Conservation (phyloP, 2,113 vertebrate species). For the Butorides virescens region DNA sequence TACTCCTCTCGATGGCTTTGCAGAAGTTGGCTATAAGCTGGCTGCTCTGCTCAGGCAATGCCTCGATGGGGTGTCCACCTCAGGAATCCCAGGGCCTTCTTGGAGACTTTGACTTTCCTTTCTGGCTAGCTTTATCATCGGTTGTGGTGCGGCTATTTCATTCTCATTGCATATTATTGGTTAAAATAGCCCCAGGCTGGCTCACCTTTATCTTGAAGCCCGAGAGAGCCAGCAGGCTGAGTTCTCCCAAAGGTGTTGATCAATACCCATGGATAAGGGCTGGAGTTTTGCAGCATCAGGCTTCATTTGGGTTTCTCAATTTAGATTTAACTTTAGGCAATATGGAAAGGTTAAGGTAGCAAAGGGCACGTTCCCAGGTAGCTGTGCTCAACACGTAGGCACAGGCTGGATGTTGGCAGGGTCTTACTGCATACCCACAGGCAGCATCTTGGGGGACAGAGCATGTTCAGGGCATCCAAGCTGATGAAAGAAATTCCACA, state of each 20-base stretch:
- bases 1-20: not conserved
- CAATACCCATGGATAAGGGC: not conserved
- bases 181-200: not conserved
- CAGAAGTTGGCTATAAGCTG: not conserved
- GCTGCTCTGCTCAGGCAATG: not conserved
- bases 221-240: not conserved
- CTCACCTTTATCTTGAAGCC: not conserved
- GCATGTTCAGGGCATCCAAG: not conserved
- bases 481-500: not conserved
- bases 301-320: not conserved
- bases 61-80: not conserved
- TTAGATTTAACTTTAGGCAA: not conserved
- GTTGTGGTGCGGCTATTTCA: not conserved
- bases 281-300: not conserved
- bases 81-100: not conserved
- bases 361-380: not conserved
- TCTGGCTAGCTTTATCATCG: not conserved
- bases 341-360: not conserved
- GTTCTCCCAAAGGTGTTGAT: not conserved
- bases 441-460: accelerated
- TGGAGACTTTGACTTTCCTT: not conserved
- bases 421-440: not conserved
- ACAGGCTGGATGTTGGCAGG: not conserved
- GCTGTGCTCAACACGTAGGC: not conserved
- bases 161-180: not conserved